Evolutionary conservation across 2,113 vertebrate genomes (phyloP).

Genomic region (Sinocyclocheilus grahami): DNA sequence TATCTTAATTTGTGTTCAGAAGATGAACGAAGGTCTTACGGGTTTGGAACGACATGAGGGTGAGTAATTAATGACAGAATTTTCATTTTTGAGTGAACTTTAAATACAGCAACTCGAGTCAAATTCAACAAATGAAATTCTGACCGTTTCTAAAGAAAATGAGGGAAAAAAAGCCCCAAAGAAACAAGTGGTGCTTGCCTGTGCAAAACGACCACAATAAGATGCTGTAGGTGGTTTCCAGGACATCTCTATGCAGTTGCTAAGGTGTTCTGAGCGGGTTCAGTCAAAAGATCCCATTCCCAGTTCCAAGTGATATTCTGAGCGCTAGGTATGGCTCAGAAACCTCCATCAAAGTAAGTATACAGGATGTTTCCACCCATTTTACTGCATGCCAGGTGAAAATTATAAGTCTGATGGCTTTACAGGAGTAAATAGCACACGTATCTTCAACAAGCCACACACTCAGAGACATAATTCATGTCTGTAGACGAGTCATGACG

Average conservation of each 20-base stretch:
- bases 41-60: no score
- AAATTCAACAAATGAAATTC: neutral
- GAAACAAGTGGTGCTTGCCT: neutral
- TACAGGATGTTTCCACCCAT: neutral
- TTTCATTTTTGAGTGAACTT: neutral
- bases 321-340: neutral
- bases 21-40: no score
- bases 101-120: neutral
- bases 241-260: neutral
- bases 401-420: neutral
- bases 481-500: constrained; percentile 1
- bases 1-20: no score
- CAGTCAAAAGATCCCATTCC: neutral
- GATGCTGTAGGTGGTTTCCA: neutral
- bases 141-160: no score
- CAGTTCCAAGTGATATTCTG: neutral
- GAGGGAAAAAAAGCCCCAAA: no score
- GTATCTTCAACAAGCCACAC: neutral
- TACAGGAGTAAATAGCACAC: neutral
- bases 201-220: neutral
- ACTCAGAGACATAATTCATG: neutral
- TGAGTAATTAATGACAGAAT: no score
- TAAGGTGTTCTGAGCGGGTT: neutral
- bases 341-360: neutral
- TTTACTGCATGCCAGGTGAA: neutral